Percentiles rank a stretch among this genome's conserved stretches.
Conservation (phyloP, 2,113 vertebrate genomes). For the Stercorarius parasiticus region DNA sequence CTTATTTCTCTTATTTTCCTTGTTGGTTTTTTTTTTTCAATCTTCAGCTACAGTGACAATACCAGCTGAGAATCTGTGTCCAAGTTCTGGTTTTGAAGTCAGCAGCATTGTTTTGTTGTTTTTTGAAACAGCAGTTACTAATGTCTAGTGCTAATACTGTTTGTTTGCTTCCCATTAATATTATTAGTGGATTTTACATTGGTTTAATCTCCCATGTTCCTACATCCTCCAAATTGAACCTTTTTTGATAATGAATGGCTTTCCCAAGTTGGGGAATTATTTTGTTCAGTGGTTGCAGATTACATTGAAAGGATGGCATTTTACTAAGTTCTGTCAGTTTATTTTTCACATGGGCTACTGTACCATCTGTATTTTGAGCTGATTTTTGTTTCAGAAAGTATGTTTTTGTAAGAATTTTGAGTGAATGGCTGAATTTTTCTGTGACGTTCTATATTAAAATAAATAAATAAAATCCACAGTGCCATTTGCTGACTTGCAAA, state of each 20-base stretch:
- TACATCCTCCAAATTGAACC: neutral
- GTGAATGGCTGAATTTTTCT: neutral
- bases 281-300: neutral
- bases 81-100: neutral
- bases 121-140: neutral
- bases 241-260: neutral
- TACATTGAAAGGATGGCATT: neutral
- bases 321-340: neutral
- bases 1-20: neutral
- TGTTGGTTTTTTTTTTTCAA: neutral
- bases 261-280: neutral
- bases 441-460: neutral
- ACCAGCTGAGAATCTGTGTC: neutral
- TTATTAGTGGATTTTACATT: neutral
- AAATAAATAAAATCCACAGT: neutral
- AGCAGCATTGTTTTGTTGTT: neutral
- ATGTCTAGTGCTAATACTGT: neutral
- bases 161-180: neutral
- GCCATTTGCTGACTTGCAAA: neutral
- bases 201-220: neutral
- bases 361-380: neutral
- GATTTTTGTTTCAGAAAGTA: neutral
- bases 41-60: neutral
- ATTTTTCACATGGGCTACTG: neutral
- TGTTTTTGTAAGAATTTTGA: neutral